Evolutionary conservation across 2,888 invertebrate species (phyloP).

Genomic region (Leptopilina drosophilae): DNA sequence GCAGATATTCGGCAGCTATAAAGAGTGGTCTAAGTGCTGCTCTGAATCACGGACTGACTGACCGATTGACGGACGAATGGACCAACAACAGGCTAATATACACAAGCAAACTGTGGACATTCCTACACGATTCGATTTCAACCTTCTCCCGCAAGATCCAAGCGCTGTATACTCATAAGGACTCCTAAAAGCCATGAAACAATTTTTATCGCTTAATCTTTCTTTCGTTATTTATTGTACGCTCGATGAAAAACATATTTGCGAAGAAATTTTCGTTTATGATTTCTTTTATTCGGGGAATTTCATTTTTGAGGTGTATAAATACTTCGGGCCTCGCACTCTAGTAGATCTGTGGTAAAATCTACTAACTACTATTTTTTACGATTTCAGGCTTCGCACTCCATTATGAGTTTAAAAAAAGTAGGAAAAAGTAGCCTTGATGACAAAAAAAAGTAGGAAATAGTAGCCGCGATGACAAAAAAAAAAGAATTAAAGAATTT

Average conservation of each 20-base stretch:
- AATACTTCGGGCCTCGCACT: no score
- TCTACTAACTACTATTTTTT: no score
- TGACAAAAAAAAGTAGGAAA: no score
- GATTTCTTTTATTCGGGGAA: neutral
- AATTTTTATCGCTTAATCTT: slow-evolving; percentile 38
- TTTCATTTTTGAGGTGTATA: neutral
- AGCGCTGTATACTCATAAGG: neutral
- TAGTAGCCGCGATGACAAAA: no score
- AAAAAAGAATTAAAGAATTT: no score
- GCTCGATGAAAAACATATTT: neutral
- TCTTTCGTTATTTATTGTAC: slow-evolving; percentile 20
- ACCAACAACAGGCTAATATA: slow-evolving; percentile 47
- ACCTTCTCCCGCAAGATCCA: slow-evolving; percentile 27
- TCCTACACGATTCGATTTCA: slow-evolving; percentile 63
- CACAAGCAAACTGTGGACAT: slow-evolving; percentile 58
- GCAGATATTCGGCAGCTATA: slow-evolving; percentile 62
- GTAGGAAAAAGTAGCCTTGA: no score
- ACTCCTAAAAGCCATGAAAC: slow-evolving; percentile 36
- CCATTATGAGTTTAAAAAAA: no score
- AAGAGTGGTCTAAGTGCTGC: slow-evolving; percentile 62
- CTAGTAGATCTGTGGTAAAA: no score
- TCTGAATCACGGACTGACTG: slow-evolving; percentile 65
- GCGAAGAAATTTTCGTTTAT: neutral
- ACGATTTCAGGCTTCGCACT: no score
- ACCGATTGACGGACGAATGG: slow-evolving; percentile 62